Conservation (phyloP, 2,797 vertebrate species). For the Galaxias olidus region DNA sequence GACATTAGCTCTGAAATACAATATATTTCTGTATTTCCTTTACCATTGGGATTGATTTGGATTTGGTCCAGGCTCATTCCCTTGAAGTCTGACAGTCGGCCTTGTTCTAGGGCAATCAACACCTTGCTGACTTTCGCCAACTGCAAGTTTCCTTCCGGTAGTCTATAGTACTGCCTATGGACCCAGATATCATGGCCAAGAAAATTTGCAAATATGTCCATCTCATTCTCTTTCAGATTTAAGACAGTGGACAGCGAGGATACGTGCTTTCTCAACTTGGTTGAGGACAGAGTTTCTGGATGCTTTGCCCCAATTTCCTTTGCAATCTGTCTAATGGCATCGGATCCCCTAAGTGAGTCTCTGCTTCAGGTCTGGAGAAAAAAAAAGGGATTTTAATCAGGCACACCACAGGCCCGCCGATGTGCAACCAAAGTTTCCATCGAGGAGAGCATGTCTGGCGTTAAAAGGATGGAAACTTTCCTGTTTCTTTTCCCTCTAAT, state of each 20-base stretch:
- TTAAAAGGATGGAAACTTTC: slow-evolving; percentile 40
- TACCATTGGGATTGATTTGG: no score
- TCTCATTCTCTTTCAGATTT: slow-evolving; percentile 4
- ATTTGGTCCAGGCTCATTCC: no score
- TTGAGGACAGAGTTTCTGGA: not conserved
- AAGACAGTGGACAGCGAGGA: not conserved
- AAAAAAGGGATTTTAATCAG: slow-evolving; percentile 26
- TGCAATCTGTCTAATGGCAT: slow-evolving; percentile 28
- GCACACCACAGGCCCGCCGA: slow-evolving; percentile 13
- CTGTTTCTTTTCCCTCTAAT: slow-evolving; percentile 36
- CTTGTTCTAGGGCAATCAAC: no score
- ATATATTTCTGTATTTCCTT: no score
- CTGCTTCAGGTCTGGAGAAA: slow-evolving; percentile 30
- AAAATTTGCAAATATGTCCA: slow-evolving; percentile 2
- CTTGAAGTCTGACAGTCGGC: no score
- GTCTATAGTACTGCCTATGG: no score
- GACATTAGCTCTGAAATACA: no score
- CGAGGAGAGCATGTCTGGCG: slow-evolving; percentile 21
- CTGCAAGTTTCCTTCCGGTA: no score
- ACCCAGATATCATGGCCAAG: slow-evolving; percentile 6
- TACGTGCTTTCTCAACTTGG: not conserved
- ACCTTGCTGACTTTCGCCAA: no score
- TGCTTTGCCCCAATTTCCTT: slow-evolving; percentile 15
- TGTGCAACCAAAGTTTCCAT: slow-evolving; percentile 35
- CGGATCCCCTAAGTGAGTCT: slow-evolving; percentile 34